These are phyloP conservation scores for Schizaphis graminum DNA, from an alignment of 2,888 invertebrate genomes.

Conservation along the genomic window DNA sequence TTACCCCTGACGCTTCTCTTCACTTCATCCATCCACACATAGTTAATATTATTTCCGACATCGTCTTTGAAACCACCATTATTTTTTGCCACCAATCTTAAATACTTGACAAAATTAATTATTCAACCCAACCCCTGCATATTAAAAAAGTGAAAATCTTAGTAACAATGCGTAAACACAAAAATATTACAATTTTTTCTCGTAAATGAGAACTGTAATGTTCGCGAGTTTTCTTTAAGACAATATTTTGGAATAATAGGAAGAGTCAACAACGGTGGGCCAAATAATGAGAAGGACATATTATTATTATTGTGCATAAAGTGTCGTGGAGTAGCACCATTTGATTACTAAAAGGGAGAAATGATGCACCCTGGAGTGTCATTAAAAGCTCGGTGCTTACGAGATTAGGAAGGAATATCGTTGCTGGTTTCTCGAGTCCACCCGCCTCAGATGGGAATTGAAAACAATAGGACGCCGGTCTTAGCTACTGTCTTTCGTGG, in stretches of 20 bases:
- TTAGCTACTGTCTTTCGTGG: background rate
- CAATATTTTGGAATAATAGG: background rate
- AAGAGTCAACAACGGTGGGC: background rate
- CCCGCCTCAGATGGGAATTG: conserved; percentile 1
- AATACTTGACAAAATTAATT: background rate
- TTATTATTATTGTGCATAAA: background rate
- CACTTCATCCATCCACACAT: background rate
- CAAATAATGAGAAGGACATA: conserved; percentile 33
- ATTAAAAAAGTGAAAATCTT: background rate
- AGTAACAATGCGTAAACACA: background rate
- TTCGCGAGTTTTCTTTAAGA: background rate
- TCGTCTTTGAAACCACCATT: background rate
- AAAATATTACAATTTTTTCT: background rate
- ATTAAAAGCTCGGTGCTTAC: conserved; percentile 27
- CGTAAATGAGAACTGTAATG: background rate
- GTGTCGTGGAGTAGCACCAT: background rate
- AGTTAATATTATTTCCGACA: background rate
- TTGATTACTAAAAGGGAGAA: conserved; percentile 23
- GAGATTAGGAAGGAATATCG: conserved; percentile 14
- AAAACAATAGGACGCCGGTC: conserved; percentile 22
- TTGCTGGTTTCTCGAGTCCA: background rate
- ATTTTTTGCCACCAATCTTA: background rate
- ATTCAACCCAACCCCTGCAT: background rate
- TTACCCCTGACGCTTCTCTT: background rate
- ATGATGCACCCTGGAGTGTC: conserved; percentile 44